These are phyloP conservation scores for Drosophila affinis DNA, from an alignment of 2,888 invertebrate species.

Conservation along the genomic window DNA sequence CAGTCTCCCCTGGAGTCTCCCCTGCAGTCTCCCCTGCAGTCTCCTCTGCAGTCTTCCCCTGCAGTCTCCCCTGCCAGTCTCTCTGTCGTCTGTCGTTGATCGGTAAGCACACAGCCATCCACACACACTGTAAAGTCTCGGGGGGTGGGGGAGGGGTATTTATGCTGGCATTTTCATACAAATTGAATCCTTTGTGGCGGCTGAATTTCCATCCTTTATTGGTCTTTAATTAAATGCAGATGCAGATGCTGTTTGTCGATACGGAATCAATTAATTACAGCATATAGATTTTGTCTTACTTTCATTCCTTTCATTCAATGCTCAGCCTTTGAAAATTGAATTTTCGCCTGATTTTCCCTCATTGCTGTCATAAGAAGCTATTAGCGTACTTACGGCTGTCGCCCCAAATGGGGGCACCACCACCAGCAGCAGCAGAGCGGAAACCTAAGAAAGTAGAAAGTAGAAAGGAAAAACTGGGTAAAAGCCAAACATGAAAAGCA, in stretches of 20 bases:
- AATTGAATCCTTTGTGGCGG: slow-evolving; percentile 9
- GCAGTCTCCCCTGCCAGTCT: too few species aligned
- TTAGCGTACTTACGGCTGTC: slow-evolving; percentile 60
- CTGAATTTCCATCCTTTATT: slow-evolving; percentile 4
- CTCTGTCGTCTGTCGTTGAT: too few species aligned
- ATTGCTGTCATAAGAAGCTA: slow-evolving; percentile 69
- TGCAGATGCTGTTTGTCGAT: background rate
- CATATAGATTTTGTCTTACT: background rate
- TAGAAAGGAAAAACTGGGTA: slow-evolving; percentile 19
- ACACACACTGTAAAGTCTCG: too few species aligned
- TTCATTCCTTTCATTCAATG: background rate
- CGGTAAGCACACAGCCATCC: too few species aligned
- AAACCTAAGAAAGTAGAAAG: slow-evolving; percentile 11
- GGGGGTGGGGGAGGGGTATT: background rate
- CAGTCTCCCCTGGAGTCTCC: too few species aligned
- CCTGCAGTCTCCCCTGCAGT: too few species aligned
- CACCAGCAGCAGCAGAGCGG: slow-evolving; percentile 17
- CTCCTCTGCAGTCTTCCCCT: too few species aligned
- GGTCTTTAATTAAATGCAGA: slow-evolving; percentile 1
- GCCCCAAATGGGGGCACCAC: slow-evolving; percentile 24
- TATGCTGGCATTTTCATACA: slow-evolving; percentile 14
- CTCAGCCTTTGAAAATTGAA: slow-evolving; percentile 31
- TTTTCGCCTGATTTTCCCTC: slow-evolving; percentile 42
- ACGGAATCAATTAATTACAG: slow-evolving; percentile 20
- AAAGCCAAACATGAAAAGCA: slow-evolving; percentile 62